Conservation (phyloP, 2,113 vertebrate genomes). For the Tylochromis polylepis region DNA sequence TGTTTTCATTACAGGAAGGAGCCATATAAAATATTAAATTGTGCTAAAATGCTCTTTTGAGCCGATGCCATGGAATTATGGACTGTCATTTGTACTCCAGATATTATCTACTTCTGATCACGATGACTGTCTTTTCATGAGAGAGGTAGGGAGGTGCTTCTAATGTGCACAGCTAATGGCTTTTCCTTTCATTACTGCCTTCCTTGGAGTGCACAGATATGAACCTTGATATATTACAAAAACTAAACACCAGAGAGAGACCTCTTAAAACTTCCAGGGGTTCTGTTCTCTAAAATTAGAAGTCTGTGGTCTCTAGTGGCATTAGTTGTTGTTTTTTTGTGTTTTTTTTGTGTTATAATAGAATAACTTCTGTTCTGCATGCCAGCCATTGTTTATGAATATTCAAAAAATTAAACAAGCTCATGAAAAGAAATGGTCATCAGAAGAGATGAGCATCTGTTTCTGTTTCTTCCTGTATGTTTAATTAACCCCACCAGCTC, state of each 20-base stretch:
- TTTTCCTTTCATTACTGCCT: conserved; percentile 67
- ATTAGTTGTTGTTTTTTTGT: conserved; percentile 28
- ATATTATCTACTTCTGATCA: conserved; percentile 42
- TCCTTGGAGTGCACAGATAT: conserved; percentile 36
- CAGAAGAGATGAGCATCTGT: too few relatives aligned
- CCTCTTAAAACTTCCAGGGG: background rate
- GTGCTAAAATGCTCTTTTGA: conserved; percentile 43
- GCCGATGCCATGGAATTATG: conserved; percentile 56
- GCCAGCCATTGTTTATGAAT: too few relatives aligned
- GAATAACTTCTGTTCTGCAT: too few relatives aligned
- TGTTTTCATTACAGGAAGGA: conserved; percentile 44
- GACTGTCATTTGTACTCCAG: conserved; percentile 35
- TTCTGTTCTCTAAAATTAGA: background rate
- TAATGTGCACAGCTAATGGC: conserved; percentile 42
- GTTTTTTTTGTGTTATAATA: too few relatives aligned
- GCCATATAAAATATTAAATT: conserved; percentile 53
- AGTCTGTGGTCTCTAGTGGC: background rate
- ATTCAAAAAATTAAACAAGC: too few relatives aligned
- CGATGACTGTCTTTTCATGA: conserved; percentile 24
- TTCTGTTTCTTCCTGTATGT: conserved; percentile 50
- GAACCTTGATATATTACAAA: background rate
- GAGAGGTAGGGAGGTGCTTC: conserved; percentile 7
- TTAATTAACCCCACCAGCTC: conserved; percentile 38
- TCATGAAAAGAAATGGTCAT: too few relatives aligned
- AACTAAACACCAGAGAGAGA: background rate